Evolutionary conservation across 2,113 vertebrate genomes (phyloP).

Genomic region (Bubo bubo): DNA sequence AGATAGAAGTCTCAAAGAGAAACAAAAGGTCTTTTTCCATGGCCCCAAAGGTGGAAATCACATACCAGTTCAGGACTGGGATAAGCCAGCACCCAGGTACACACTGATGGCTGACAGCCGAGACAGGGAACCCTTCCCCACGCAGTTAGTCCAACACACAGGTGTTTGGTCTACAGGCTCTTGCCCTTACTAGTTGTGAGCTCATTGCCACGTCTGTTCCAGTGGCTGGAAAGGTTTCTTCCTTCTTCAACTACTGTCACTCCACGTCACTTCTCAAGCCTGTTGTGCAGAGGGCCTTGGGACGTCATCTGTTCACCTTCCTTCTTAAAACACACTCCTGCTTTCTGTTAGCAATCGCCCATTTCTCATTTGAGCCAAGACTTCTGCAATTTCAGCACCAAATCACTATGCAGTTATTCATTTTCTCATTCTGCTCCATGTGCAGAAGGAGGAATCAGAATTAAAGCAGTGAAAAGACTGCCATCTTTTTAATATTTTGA

Average conservation of each 20-base stretch:
- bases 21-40: not conserved
- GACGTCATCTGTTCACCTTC: not conserved
- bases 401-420: not conserved
- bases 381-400: not conserved
- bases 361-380: not conserved
- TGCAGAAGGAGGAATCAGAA: not conserved
- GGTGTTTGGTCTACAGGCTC: not conserved
- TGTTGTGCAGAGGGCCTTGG: not conserved
- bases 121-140: not conserved
- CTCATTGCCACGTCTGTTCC: not conserved
- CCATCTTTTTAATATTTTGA: not conserved
- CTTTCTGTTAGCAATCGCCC: not conserved
- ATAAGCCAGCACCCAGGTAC: not conserved
- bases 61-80: not conserved
- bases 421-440: not conserved
- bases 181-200: not conserved
- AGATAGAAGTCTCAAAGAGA: not conserved
- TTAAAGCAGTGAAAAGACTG: not conserved
- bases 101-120: not conserved
- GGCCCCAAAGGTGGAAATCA: not conserved
- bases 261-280: not conserved
- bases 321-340: not conserved
- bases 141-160: not conserved
- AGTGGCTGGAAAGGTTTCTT: not conserved
- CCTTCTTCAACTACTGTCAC: not conserved